phyloP scores from a whole-genome alignment of 2,797 vertebrate genomes.

The Mionectes olivaceus region DNA sequence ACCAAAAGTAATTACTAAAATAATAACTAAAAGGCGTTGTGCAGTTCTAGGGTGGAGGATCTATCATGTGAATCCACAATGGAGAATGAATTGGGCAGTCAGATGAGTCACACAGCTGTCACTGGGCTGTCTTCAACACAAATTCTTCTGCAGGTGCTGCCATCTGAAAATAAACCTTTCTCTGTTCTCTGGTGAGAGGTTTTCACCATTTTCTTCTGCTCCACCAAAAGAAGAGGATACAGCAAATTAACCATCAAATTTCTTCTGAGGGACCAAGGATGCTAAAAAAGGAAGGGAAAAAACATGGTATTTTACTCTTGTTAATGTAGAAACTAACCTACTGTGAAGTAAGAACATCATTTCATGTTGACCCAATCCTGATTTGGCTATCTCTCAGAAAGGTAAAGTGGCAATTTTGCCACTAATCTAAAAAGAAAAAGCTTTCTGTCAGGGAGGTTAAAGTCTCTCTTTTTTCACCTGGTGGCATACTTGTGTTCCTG shows the following conservation, averaged over 20 bases:
- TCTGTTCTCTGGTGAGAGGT: not conserved
- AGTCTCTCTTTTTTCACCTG: not conserved
- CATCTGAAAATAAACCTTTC: not conserved
- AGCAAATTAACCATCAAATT: not conserved
- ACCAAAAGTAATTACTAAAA: not conserved
- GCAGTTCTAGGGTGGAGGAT: not conserved
- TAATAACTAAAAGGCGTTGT: not conserved
- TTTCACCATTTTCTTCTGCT: not conserved
- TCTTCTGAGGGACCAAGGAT: not conserved
- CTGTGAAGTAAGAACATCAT: not conserved
- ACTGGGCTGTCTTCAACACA: not conserved
- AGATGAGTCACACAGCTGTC: not conserved
- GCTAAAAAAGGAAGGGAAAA: fast-evolving
- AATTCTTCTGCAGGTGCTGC: not conserved
- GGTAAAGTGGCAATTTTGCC: not conserved
- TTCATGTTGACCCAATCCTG: not conserved
- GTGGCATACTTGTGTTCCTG: not conserved
- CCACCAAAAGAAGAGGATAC: not conserved
- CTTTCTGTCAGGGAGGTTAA: not conserved
- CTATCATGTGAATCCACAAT: not conserved
- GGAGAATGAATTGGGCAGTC: not conserved
- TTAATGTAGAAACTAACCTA: not conserved
- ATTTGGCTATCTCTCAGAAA: not conserved
- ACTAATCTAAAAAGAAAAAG: not conserved
- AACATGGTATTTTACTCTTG: not conserved